These are phyloP conservation scores for Alexandromys fortis DNA, from an alignment of 2,113 vertebrate species.

Conservation along the genomic window DNA sequence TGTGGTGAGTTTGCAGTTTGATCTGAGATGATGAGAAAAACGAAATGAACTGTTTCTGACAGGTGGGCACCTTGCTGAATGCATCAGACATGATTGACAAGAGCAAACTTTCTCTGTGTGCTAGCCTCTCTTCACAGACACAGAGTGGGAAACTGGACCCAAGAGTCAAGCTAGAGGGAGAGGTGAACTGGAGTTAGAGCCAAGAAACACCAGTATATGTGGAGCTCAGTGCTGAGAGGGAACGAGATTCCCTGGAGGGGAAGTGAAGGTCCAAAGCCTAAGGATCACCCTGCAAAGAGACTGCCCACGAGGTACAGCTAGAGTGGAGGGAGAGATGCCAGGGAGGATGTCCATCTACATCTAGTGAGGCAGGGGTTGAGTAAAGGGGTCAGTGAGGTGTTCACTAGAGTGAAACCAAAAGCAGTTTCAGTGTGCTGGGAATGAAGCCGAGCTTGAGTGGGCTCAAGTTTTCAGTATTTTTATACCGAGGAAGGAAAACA, in stretches of 20 bases:
- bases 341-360: background rate
- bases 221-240: background rate
- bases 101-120: background rate
- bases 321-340: background rate
- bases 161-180: background rate
- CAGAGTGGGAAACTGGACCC: background rate
- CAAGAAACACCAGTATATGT: background rate
- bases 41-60: background rate
- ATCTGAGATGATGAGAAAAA: background rate
- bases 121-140: background rate
- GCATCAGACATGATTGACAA: background rate
- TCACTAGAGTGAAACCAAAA: background rate
- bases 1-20: background rate
- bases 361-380: background rate
- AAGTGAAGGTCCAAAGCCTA: background rate
- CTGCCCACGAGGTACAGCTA: background rate
- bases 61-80: background rate
- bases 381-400: background rate
- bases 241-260: background rate
- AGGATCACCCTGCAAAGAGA: background rate
- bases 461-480: constrained; percentile 20
- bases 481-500: background rate
- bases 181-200: background rate
- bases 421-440: background rate
- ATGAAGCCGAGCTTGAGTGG: background rate